Evolutionary conservation across 2,113 vertebrate genomes (phyloP).

Genomic region (Aptenodytes patagonicus): DNA sequence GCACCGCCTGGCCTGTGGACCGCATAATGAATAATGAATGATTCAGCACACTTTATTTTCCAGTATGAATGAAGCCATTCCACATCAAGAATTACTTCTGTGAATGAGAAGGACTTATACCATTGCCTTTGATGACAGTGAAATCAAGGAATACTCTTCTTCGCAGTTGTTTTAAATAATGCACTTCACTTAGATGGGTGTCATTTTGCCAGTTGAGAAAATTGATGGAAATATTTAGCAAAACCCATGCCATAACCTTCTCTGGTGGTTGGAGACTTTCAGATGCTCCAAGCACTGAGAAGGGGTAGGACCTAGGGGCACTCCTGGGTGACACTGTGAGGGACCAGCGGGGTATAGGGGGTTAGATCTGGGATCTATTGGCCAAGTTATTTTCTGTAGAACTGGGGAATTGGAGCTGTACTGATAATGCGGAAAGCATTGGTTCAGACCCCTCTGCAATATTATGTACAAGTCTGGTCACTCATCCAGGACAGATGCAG

Average conservation of each 20-base stretch:
- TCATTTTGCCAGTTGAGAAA: neutral
- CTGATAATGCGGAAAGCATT: neutral
- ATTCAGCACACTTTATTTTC: neutral
- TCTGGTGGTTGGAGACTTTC: neutral
- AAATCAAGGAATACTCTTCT: neutral
- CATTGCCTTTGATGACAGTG: fast-evolving
- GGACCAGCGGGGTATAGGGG: neutral
- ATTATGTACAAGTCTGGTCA: neutral
- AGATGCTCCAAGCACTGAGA: neutral
- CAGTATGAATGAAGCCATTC: neutral
- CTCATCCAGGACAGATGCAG: neutral
- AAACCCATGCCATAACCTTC: neutral
- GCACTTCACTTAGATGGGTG: neutral
- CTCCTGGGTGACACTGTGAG: neutral
- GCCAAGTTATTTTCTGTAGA: neutral
- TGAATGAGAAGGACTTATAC: neutral
- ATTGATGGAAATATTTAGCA: neutral
- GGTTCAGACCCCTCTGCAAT: neutral
- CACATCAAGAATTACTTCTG: neutral
- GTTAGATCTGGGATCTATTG: neutral
- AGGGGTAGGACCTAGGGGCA: neutral
- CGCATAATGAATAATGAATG: neutral
- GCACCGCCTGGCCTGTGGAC: neutral
- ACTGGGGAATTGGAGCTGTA: neutral
- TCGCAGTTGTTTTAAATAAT: neutral